A percentile compares a stretch with the other conserved stretches of the same genome.
Conservation (phyloP, 2,797 vertebrate species). For the Tenualosa ilisha region DNA sequence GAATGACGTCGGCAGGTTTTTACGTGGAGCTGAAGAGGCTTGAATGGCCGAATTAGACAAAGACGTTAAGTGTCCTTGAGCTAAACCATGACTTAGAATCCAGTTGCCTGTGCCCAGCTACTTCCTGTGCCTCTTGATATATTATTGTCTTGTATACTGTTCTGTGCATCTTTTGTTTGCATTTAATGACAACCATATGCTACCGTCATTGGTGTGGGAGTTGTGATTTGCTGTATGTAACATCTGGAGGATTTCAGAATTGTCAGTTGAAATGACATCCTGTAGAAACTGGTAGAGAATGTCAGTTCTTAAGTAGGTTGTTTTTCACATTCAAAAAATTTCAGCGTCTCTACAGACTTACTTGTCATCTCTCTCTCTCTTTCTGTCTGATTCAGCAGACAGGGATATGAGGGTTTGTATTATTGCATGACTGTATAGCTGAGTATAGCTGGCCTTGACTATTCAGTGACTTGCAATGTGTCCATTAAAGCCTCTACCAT, state of each 20-base stretch:
- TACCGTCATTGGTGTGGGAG: background rate
- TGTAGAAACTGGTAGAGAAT: background rate
- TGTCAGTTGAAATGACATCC: background rate
- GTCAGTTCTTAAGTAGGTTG: background rate
- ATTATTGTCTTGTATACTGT: background rate
- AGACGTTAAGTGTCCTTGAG: background rate
- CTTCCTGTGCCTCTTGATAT: background rate
- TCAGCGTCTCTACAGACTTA: background rate
- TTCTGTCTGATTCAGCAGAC: background rate
- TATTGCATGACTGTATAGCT: background rate
- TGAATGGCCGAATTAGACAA: background rate
- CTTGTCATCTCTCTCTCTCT: background rate
- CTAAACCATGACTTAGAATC: background rate
- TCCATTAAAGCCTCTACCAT: background rate
- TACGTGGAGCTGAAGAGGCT: background rate
- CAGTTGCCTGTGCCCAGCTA: background rate
- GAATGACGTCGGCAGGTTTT: background rate
- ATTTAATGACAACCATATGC: background rate
- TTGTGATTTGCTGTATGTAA: background rate
- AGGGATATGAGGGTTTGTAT: background rate
- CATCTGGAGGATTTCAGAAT: background rate
- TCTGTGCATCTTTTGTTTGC: constrained; percentile 16
- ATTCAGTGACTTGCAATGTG: background rate
- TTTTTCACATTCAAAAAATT: background rate
- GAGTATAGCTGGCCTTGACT: background rate